Conservation (phyloP, 2,888 invertebrate genomes). For the Dicyrtomina minuta region DNA sequence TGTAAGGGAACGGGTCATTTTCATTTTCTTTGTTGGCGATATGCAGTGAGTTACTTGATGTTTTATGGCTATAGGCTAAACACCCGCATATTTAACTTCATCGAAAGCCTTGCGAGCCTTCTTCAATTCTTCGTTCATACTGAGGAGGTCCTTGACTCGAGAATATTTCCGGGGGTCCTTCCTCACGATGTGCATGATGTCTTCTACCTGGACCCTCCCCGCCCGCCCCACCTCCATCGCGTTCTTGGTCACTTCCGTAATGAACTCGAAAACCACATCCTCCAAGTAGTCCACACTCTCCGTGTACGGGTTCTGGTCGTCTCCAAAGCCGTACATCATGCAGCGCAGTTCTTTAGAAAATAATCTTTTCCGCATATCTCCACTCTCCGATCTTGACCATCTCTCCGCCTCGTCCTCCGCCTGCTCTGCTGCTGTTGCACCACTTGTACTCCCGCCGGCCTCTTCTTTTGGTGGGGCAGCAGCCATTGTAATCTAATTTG, state of each 20-base stretch:
- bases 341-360: conserved; percentile 91
- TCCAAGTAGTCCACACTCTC: conserved; percentile 97
- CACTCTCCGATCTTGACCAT: background rate
- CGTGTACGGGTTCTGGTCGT: conserved; percentile 98
- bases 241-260: conserved; percentile 83
- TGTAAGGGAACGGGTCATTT: too few species aligned
- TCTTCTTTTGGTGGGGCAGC: too few species aligned
- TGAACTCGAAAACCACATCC: conserved; percentile 95
- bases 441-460: too few species aligned
- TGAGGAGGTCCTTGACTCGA: conserved; percentile 90
- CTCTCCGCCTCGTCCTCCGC: background rate
- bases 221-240: conserved; percentile 96
- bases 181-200: conserved; percentile 91
- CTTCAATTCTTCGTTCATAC: conserved; percentile 98
- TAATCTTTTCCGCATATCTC: conserved; percentile 62
- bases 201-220: conserved; percentile 97
- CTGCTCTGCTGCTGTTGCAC: too few species aligned
- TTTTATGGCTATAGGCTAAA: too few species aligned
- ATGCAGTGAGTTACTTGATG: too few species aligned
- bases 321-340: conserved; percentile 99
- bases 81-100: conserved; percentile 62
- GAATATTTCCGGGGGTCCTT: conserved; percentile 97
- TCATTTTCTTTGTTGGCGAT: too few species aligned
- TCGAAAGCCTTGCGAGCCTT: conserved; percentile 99
- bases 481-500: too few species aligned